A percentile compares a stretch with the other conserved stretches of the same genome.
phyloP scores from a whole-genome alignment of 1,140 invertebrate genomes.

The Bactericera cockerelli region DNA sequence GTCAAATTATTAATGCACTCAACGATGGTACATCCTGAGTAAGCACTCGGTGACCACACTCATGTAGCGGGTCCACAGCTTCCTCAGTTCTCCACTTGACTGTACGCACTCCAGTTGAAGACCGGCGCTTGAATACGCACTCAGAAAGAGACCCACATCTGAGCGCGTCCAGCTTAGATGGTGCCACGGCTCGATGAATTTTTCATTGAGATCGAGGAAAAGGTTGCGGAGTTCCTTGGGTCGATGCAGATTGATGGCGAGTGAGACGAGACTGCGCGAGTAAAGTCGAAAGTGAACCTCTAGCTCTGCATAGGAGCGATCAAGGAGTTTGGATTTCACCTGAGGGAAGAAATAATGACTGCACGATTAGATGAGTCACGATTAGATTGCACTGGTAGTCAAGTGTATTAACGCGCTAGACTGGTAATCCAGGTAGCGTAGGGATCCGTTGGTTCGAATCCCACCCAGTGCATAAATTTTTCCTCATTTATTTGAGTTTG shows the following conservation, averaged over 20 bases:
- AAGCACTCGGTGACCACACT: background rate
- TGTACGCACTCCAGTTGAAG: background rate
- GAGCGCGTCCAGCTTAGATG: background rate
- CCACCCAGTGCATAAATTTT: too few relatives aligned
- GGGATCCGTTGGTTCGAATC: too few relatives aligned
- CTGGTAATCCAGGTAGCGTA: too few relatives aligned
- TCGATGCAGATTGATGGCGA: slow-evolving; percentile 71
- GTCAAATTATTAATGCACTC: too few relatives aligned
- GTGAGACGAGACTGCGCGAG: slow-evolving; percentile 61
- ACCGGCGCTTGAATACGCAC: background rate
- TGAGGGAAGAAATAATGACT: slow-evolving; percentile 52
- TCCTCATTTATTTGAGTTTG: too few relatives aligned
- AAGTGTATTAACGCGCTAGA: too few relatives aligned
- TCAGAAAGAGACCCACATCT: background rate
- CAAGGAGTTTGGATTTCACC: slow-evolving; percentile 52
- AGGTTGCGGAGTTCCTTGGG: slow-evolving; percentile 42
- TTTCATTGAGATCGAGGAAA: background rate
- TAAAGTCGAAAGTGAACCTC: slow-evolving; percentile 65
- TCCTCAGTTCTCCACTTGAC: background rate
- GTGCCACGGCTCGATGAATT: background rate
- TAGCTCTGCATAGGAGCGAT: slow-evolving; percentile 56
- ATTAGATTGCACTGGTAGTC: too few relatives aligned
- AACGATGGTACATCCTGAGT: background rate
- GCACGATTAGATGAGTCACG: slow-evolving; percentile 29
- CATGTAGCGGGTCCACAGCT: background rate